Conservation (phyloP, 1,140 invertebrate genomes). For the Nixonia krombeini region DNA sequence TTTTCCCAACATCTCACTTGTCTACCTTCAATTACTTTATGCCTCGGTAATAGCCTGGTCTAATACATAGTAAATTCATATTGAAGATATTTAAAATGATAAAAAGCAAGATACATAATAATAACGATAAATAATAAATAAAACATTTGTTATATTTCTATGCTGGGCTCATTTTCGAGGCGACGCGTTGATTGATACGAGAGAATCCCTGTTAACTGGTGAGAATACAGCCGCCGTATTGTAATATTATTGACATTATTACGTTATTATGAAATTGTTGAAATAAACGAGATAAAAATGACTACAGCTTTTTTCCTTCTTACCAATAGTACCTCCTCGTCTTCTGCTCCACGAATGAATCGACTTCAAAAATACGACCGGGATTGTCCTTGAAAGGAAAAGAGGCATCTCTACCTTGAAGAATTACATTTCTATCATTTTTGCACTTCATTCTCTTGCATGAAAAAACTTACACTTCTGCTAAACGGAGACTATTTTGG, state of each 20-base stretch:
- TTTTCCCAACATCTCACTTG: slow-evolving; percentile 63
- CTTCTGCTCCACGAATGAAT: too few species aligned
- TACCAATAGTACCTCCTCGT: too few species aligned
- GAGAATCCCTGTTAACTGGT: slow-evolving; percentile 72
- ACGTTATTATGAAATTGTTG: slow-evolving; percentile 73
- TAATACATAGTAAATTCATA: slow-evolving; percentile 67
- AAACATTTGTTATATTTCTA: slow-evolving; percentile 71
- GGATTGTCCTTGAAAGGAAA: too few species aligned
- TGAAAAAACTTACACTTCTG: too few species aligned
- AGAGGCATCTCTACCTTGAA: too few species aligned
- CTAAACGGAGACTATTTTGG: too few species aligned
- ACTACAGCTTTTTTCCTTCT: not conserved
- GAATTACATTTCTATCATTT: too few species aligned
- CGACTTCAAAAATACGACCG: too few species aligned
- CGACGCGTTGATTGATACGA: slow-evolving; percentile 69
- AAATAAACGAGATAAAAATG: slow-evolving; percentile 71
- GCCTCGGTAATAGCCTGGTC: slow-evolving; percentile 69
- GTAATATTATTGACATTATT: slow-evolving; percentile 72
- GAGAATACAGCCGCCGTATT: slow-evolving; percentile 70
- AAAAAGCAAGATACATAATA: slow-evolving; percentile 33
- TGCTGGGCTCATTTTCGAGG: slow-evolving; percentile 70
- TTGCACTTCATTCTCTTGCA: too few species aligned
- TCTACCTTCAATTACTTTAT: slow-evolving; percentile 62
- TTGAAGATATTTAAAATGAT: slow-evolving; percentile 57
- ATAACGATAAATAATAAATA: slow-evolving; percentile 53